Percentiles rank a stretch among this genome's conserved stretches.
Evolutionary conservation across 2,888 invertebrate species (phyloP).

Genomic region (Drosophila multiciliata): DNA sequence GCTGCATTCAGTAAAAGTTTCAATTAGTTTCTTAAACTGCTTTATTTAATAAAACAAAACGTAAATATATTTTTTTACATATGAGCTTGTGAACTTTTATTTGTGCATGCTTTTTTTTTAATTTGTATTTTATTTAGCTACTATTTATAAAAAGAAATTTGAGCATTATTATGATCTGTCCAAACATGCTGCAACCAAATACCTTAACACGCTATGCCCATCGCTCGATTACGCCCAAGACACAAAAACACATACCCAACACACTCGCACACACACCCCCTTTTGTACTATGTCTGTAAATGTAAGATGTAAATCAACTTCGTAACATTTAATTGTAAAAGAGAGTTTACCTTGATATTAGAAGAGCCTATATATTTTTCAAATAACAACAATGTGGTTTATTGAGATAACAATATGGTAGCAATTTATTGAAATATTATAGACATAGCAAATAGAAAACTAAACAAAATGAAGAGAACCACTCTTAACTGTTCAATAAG

Average conservation of each 20-base stretch:
- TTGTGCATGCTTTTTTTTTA: constrained; percentile 21
- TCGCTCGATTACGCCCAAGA: constrained; percentile 6
- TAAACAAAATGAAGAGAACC: constrained; percentile 27
- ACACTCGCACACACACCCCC: constrained; percentile 8
- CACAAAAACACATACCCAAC: constrained; percentile 10
- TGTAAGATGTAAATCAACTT: constrained; percentile 52
- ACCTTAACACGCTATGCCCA: constrained; percentile 29
- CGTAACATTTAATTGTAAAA: constrained; percentile 54
- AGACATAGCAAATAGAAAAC: constrained; percentile 43
- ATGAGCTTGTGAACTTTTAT: constrained; percentile 42
- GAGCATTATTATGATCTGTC: constrained; percentile 32
- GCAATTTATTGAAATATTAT: constrained; percentile 54
- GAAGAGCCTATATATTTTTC: constrained; percentile 65
- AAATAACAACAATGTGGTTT: constrained; percentile 40
- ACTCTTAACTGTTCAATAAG: constrained; percentile 60
- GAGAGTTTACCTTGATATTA: constrained; percentile 51
- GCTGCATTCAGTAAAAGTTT: constrained; percentile 60
- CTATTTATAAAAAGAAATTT: background rate
- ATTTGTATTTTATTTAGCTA: constrained; percentile 2
- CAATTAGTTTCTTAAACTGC: constrained; percentile 62
- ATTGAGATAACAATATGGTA: constrained; percentile 44
- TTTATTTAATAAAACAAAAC: constrained; percentile 65
- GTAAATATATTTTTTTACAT: constrained; percentile 62
- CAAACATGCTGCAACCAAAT: constrained; percentile 25
- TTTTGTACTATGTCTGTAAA: constrained; percentile 46